phyloP scores from a whole-genome alignment of 2,113 vertebrate genomes.

The Xiphorhynchus elegans region DNA sequence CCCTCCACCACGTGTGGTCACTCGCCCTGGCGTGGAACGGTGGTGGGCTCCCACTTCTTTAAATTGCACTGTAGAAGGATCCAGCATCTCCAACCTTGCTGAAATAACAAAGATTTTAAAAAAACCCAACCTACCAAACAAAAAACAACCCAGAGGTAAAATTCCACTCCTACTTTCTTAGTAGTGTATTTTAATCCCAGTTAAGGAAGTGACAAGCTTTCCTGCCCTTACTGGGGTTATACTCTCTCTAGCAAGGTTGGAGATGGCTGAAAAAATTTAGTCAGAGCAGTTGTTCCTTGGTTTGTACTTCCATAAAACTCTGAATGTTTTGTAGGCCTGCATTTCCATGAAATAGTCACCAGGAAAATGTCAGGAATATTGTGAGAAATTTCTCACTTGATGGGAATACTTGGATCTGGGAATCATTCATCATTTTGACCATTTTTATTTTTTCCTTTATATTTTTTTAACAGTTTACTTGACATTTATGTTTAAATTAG shows the following conservation, averaged over 20 bases:
- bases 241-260: not conserved
- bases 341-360: not conserved
- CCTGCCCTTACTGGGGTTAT: not conserved
- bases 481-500: not conserved
- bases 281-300: not conserved
- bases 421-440: fast-evolving
- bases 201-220: not conserved
- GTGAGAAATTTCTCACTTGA: not conserved
- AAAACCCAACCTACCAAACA: too few species aligned
- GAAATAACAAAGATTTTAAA: not conserved
- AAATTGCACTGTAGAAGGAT: not conserved
- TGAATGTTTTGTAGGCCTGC: not conserved
- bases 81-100: not conserved
- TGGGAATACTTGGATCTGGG: not conserved
- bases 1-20: not conserved
- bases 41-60: not conserved
- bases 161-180: not conserved
- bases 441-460: not conserved
- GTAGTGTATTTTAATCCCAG: not conserved
- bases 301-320: not conserved
- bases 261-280: not conserved
- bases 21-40: not conserved
- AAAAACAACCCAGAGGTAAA: not conserved
- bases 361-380: not conserved
- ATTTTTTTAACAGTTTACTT: not conserved